phyloP scores from a whole-genome alignment of 23 tunicate species.

The Phallusia fumigata region DNA sequence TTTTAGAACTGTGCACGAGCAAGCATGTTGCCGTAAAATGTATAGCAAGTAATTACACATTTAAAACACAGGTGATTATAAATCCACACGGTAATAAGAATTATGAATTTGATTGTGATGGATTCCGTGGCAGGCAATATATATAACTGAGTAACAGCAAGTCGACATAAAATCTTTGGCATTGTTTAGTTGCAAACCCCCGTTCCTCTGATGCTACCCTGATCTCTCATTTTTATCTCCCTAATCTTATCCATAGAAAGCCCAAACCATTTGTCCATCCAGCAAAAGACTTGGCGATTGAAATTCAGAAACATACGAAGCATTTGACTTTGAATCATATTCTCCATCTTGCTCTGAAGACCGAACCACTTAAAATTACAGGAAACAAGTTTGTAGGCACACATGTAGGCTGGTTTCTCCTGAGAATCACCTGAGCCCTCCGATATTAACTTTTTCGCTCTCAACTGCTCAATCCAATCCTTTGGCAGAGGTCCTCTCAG shows the following conservation, averaged over 20 bases:
- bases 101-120: too few species aligned
- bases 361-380: slow-evolving; percentile 85
- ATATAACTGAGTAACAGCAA: too few species aligned
- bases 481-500: slow-evolving; percentile 40
- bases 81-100: too few species aligned
- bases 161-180: too few species aligned
- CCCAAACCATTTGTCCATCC: slow-evolving; percentile 94
- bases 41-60: too few species aligned
- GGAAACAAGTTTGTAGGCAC: too few species aligned
- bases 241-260: slow-evolving; percentile 87
- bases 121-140: too few species aligned
- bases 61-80: too few species aligned
- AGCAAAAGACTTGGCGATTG: too few species aligned
- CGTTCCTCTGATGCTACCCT: slow-evolving; percentile 72
- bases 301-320: slow-evolving; percentile 65
- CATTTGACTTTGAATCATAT: slow-evolving; percentile 56
- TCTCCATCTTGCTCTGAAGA: slow-evolving; percentile 66
- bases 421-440: slow-evolving; percentile 1
- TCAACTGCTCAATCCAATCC: slow-evolving; percentile 52
- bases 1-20: too few species aligned
- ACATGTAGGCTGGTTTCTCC: slow-evolving; percentile 10
- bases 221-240: slow-evolving; percentile 43
- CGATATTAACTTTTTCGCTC: slow-evolving; percentile 7
- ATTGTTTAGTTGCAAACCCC: too few species aligned
- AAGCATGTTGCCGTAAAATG: too few species aligned